Conservation (phyloP, 2,797 vertebrate species). For the Manis javanica region DNA sequence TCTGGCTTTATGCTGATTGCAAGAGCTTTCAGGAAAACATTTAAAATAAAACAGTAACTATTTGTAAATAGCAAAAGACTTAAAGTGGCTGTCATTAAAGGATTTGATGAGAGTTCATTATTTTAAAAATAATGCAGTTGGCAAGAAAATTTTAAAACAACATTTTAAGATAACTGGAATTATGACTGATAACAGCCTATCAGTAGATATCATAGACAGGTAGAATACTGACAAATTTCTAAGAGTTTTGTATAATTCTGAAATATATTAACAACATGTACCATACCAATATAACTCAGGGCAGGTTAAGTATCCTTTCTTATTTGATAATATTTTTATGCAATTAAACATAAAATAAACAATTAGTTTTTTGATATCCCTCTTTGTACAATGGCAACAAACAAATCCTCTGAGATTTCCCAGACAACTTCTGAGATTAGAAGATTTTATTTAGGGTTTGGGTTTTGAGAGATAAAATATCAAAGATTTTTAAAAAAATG, state of each 20-base stretch:
- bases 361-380: not conserved
- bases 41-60: not conserved
- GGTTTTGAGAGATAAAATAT: not conserved
- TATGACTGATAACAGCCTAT: not conserved
- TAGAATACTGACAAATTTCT: not conserved
- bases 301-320: not conserved
- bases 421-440: not conserved
- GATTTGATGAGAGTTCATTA: not conserved
- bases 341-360: not conserved
- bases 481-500: not conserved
- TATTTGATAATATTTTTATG: not conserved
- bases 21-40: slow-evolving; percentile 12
- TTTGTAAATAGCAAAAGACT: not conserved
- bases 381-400: not conserved
- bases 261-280: not conserved
- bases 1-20: not conserved
- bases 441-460: not conserved
- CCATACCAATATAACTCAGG: not conserved
- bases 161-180: not conserved
- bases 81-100: not conserved
- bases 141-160: not conserved
- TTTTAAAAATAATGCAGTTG: not conserved
- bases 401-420: not conserved
- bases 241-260: not conserved
- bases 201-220: not conserved